phyloP scores from a whole-genome alignment of 2,797 vertebrate species.

The Clamator glandarius region DNA sequence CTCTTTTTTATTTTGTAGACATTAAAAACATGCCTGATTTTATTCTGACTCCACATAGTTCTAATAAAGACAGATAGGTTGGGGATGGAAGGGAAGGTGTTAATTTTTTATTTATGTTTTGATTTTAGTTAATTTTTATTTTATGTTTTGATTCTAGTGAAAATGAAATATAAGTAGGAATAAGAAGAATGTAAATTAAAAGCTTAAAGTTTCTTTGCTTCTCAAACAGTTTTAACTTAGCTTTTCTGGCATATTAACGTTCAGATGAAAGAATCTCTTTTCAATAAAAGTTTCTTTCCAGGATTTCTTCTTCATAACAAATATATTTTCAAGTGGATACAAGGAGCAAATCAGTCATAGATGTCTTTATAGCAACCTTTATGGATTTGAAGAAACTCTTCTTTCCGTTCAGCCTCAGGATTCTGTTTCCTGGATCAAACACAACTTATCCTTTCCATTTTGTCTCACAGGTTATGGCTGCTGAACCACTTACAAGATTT shows the following conservation, averaged over 20 bases:
- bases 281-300: not conserved
- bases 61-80: not conserved
- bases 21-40: not conserved
- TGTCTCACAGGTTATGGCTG: not conserved
- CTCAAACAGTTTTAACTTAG: not conserved
- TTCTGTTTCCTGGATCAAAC: not conserved
- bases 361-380: not conserved
- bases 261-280: not conserved
- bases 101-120: not conserved
- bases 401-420: not conserved
- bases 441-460: not conserved
- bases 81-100: no score
- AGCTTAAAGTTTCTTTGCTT: not conserved
- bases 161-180: not conserved
- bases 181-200: not conserved
- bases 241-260: not conserved
- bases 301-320: not conserved
- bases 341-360: not conserved
- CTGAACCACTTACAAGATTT: not conserved
- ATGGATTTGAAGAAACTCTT: not conserved
- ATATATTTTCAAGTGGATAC: not conserved
- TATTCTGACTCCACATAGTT: not conserved
- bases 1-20: not conserved
- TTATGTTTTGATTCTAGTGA: not conserved
- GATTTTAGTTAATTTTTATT: not conserved